Evolutionary conservation across 2,888 invertebrate species (phyloP), one percentile per base, ranked within the genome.

Genomic region (Tenthredo amoena): DNA sequence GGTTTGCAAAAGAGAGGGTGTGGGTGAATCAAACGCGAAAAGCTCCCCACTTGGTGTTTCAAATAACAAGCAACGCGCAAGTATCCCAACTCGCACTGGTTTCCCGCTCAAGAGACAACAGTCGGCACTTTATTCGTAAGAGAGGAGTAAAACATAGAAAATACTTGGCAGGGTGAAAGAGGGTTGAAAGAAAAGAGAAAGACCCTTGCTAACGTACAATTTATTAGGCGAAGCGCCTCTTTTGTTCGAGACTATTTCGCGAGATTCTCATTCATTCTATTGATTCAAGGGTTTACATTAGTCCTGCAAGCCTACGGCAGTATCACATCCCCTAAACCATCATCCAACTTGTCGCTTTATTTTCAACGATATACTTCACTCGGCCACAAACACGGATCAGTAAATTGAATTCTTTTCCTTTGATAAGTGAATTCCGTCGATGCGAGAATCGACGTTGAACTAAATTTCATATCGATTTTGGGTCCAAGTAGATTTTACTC

Each of bases 181-280:
- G 34, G 71, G 37, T 34, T 18, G 18, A 71, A 37, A 43, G 43
- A 43, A 74, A 6, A 10, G 4, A 74, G 26, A 43, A 43, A 43
- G 10, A 74, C 40, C 40, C 40, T 21, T 43, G 43, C 40, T 74
- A 74, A 74, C n/a, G 74, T 40, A 74, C 9, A 43, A 74, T 74
- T 74, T 74, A 74, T 74, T 74, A 26, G 74, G 74, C 74, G 40
- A 74, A 74, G 26, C 40, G 74, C 43, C 74, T 74, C 74, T 74
- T 74, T 43, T 74, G 74, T 74, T 40, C 12, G 37, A n/a, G 74
- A 74, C n/a, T 43, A 40, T 74, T 74, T 21, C 43, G 43, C 40
- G 43, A 10, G 74, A 43, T 40, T 74, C 74, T 74, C 74, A 74
- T 74, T 74, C 43, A 74, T 43, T 43, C 18, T 74, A 74, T 74